Conservation (phyloP, 2,888 invertebrate genomes). For the Drosophila melanosoma region DNA sequence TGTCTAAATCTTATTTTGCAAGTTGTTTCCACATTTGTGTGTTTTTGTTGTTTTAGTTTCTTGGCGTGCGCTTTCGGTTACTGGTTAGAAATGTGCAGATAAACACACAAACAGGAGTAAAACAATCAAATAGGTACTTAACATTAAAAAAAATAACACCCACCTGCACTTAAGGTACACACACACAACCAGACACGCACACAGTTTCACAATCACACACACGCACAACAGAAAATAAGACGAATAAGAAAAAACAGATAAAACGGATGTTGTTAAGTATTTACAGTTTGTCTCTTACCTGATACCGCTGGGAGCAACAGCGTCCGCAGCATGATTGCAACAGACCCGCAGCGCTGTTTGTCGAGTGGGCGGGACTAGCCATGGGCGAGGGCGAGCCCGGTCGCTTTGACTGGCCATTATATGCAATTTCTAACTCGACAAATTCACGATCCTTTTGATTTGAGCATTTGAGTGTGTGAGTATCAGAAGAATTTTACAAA, state of each 20-base stretch:
- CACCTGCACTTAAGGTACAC: slow-evolving; percentile 4
- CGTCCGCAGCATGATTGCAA: slow-evolving; percentile 93
- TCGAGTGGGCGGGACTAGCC: slow-evolving; percentile 94
- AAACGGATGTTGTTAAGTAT: slow-evolving; percentile 28
- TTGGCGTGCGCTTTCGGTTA: slow-evolving; percentile 15
- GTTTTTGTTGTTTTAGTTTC: not conserved
- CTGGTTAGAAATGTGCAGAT: slow-evolving; percentile 36
- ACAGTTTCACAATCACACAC: not conserved
- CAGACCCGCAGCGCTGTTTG: slow-evolving; percentile 89
- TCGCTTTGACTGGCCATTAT: slow-evolving; percentile 96
- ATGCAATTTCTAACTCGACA: slow-evolving; percentile 97
- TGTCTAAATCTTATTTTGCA: not conserved
- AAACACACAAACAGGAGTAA: slow-evolving; percentile 41
- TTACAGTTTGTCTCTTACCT: slow-evolving; percentile 86
- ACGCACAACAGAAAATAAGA: slow-evolving; percentile 23
- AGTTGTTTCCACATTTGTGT: not conserved
- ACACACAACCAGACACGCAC: slow-evolving; percentile 3
- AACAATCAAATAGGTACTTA: slow-evolving; percentile 36
- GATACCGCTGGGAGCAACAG: slow-evolving; percentile 95
- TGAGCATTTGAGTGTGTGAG: slow-evolving; percentile 52
- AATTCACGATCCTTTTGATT: slow-evolving; percentile 94
- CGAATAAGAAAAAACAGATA: slow-evolving; percentile 24
- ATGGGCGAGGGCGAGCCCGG: slow-evolving; percentile 95
- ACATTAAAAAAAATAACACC: slow-evolving; percentile 11
- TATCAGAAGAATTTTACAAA: slow-evolving; percentile 76